phyloP scores from a whole-genome alignment of 2,888 invertebrate species.

The Yponomeuta plumbellus region DNA sequence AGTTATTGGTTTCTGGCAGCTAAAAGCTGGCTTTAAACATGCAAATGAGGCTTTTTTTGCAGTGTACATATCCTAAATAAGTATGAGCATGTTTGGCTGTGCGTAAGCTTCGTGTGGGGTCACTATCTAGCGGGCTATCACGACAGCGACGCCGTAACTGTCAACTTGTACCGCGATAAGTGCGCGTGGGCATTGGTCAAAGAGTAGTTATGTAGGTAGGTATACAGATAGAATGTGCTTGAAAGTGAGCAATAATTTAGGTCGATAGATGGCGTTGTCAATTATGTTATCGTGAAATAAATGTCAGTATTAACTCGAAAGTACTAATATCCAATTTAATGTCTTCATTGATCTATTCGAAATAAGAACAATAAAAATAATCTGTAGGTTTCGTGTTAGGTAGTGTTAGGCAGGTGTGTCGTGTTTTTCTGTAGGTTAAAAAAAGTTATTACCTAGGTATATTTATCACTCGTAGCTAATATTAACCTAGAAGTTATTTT shows the following conservation, averaged over 20 bases:
- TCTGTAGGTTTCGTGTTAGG: no score
- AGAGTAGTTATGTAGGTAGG: slow-evolving; percentile 36
- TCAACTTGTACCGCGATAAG: slow-evolving; percentile 50
- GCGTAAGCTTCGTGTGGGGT: slow-evolving; percentile 57
- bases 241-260: background rate
- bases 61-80: slow-evolving; percentile 5
- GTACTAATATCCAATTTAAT: no score
- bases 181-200: slow-evolving; percentile 47
- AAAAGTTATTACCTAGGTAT: no score
- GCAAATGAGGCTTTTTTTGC: slow-evolving; percentile 2
- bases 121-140: slow-evolving; percentile 56
- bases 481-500: no score
- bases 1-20: background rate
- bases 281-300: no score
- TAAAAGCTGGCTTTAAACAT: slow-evolving; percentile 3
- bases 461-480: no score
- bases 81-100: slow-evolving; percentile 9
- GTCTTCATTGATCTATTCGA: no score
- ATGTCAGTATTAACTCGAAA: no score
- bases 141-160: slow-evolving; percentile 58
- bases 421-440: no score
- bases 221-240: background rate
- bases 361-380: no score
- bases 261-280: background rate
- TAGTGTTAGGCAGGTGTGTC: no score